Base-by-base conservation (phyloP, 30 jellyfish, hydroid and myxozoan species). In the Cassiopea andromeda region DNA sequence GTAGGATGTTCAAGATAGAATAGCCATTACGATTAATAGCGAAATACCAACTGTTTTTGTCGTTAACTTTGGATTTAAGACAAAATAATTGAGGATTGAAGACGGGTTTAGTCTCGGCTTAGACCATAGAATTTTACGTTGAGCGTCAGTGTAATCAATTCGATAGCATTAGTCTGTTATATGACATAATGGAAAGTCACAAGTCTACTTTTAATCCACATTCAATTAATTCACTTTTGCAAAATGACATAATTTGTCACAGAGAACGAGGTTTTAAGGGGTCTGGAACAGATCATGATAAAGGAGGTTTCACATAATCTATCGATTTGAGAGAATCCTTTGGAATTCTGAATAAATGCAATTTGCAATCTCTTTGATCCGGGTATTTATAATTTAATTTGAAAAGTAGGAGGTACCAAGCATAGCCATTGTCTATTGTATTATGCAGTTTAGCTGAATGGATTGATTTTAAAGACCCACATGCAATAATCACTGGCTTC, bases 81-180 rank as follows among this genome's bases (percentile, higher is more conserved):
- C 90, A 67, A 83, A 81, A 78, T 87, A 87, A 87, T 87, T 87
- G 94, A 77, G 85, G 90, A 64, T 69, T 87, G 76, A 67, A 72
- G 74, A 69, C 60, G 66, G 90, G 88, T 69, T 87, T 77, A 87
- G 94, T 75, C 94, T 82, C 68, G 69, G 94, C 94, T 87, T 71
- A 87, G 85, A 86, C 81, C 90, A 75, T 87, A 50, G 87, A 76
- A 61, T 58, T 66, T 69, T 44, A 70, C 77, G 76, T 48, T 78
- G 81, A 78, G 94, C 94, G 94, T 90, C 94, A 87, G 67, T 70
- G 94, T 78, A 87, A 87, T 87, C 94, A 87, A 60, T 87, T 87
- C 83, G 73, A 78, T 81, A 45, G 90, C 78, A 77, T 87, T 87
- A 87, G 94, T 77, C 94, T 87, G 85, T 69, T 48, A 44, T 9